Evolutionary conservation across 2,113 vertebrate species (phyloP), one percentile per base, ranked within the genome.

Genomic region (Naja naja): DNA sequence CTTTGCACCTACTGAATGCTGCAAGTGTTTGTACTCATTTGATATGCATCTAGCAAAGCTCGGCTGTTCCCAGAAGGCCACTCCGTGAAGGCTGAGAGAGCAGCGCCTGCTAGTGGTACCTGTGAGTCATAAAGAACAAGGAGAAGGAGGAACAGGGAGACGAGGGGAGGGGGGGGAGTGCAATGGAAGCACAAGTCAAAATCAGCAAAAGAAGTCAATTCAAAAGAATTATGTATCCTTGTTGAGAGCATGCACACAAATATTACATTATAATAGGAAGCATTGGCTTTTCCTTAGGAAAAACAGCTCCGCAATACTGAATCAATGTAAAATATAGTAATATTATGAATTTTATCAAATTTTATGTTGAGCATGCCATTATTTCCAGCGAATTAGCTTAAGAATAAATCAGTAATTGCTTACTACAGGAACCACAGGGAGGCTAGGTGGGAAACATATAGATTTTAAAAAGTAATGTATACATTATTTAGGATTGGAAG

Each of bases 1-100:
- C 98, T 98, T 99, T 99, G 98, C 98, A 99, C 99, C 99, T 99
- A 99, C 99, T 99, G 99, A 99, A 99, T 99, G 99, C 98, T 99
- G 99, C 98, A 99, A 99, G 99, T 99, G 98, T 99, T 99, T 98
- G 99, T 99, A 99, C 98, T 99, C 99, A 98, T 99, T 99, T 98
- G 99, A 99, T 98, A 99, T 99, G 98, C 99, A 99, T 98, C 99
- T 98, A 97, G 99, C 99, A 97, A 99, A 99, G 98, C 99, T 99
- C 94, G 99, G 99, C 96, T 98, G 98, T 97, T 99, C 99, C 99
- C 99, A 99, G 98, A 99, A 99, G 98, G 99, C 99, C 97, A 99
- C 98, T 97, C 99, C 99, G 60, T 98, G 99, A 97, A 98, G 98
- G 98, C 98, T 98, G 98, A 99, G 98, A 96, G 99, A 99, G 98